Conservation (phyloP, 2,888 invertebrate species). For the Campoplex capitator region DNA sequence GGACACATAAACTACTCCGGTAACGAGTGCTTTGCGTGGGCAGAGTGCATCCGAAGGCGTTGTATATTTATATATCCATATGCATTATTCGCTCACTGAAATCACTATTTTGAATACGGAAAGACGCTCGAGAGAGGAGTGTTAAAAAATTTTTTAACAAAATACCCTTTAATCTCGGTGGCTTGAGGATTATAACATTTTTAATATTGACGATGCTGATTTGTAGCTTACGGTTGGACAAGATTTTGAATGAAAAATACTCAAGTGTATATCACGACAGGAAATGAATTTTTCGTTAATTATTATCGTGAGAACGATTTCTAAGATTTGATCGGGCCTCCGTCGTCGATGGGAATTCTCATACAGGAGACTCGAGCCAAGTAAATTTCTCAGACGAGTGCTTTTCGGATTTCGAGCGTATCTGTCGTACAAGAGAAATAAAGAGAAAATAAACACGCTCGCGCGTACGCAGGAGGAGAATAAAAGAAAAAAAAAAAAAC, state of each 20-base stretch:
- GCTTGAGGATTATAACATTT: neutral
- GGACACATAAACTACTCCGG: conserved; percentile 64
- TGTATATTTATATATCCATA: conserved; percentile 17
- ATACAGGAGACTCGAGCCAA: conserved; percentile 28
- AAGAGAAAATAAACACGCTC: conserved; percentile 28
- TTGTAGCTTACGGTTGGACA: neutral
- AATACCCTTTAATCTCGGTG: neutral
- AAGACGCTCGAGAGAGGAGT: neutral
- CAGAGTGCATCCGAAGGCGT: conserved; percentile 49
- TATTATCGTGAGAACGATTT: neutral
- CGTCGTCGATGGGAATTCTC: conserved; percentile 24
- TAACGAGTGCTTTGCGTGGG: conserved; percentile 66
- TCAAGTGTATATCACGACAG: neutral
- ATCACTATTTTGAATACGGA: conserved; percentile 55
- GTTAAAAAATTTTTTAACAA: neutral
- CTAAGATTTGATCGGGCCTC: neutral
- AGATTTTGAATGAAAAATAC: neutral
- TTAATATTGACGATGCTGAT: neutral
- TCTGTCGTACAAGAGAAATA: conserved; percentile 45
- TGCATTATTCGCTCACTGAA: conserved; percentile 52
- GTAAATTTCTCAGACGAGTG: conserved; percentile 63
- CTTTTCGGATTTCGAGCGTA: conserved; percentile 56
- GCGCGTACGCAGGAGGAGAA: neutral
- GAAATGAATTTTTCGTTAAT: neutral
- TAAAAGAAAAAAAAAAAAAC: no score